Base-by-base conservation (phyloP, 2,888 invertebrate species). In the Leptura quadrifasciata region DNA sequence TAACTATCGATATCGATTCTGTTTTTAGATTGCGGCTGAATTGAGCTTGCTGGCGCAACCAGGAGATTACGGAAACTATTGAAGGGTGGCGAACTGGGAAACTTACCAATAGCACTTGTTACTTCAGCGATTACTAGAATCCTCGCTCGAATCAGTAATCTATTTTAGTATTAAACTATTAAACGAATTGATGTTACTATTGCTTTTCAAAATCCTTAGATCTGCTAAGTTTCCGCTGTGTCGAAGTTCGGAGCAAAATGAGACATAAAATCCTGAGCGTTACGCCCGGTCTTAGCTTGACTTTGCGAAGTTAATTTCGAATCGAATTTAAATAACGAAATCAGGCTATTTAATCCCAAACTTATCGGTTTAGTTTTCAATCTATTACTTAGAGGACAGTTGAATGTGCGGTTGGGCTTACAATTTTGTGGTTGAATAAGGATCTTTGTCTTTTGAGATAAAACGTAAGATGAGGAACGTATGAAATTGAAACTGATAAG, bases 161-260 rank as follows among this genome's bases (percentile, higher is more conserved):
- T 86, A 86, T 86, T 84, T 84, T 81, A 83, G 85, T 84, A 84
- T 86, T 86, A 85, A 87, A 87, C 86, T 86, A 85, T 87, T 86
- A 86, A 85, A 84, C 81, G 82, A 82, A 84, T 83, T 73, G 81
- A 78, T 76, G 75, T 77, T 76, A 61, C 77, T 78, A 76, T 80
- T 77, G 77, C 77, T 76, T 72, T 70, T 72, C 77, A 47, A 70
- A 80, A 77, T 78, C 73, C 78, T 60, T 18, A 57, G 65, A 75
- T 75, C 67, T 61, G 31, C 55, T 15, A 31, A 68, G 47, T 47
- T 67, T 65, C 52, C 5, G 60, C 17, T 47, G 35, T 55, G 55
- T 10, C 64, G 64, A 47, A 21, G 21, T 47, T 39, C 10, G 64
- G 24, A 12, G 52, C 20, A 63, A 63, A 71, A 47, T 61, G 71